Base-by-base conservation (phyloP, 1,140 invertebrate genomes). In the Philopotamus ludificatus region DNA sequence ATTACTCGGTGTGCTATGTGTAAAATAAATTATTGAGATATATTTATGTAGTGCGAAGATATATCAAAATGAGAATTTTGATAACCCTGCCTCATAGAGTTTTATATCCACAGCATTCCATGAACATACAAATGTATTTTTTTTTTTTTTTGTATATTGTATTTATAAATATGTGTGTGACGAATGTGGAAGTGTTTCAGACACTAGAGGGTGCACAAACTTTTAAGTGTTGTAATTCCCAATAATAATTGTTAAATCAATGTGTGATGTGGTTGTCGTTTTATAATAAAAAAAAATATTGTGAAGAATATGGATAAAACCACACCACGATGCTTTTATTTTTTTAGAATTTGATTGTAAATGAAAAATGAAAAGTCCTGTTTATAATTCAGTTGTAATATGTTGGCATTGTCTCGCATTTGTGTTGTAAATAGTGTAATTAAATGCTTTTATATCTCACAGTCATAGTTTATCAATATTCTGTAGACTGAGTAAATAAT, bases 381-480 rank as follows among this genome's bases (percentile, higher is more conserved):
- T 62, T 66, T 66, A 62, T 66, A 51, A 53, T 54, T 54, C 16
- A 54, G 21, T 58, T 47, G 28, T 64, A 68, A 50, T 63, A 55
- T 68, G 50, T 64, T 68, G 64, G 59, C 64, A 65, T 62, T 69
- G 61, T 70, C 64, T 66, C 61, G 68, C 68, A 70, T 70, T 70
- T 70, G 68, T 70, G 68, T 70, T 70, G 68, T 70, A 70, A 63
- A 70, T 70, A 70, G 34, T 70, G 68, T 70, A 70, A 70, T 70
- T 66, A 70, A 70, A 60, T 20, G 67, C 67, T 70, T n/a, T n/a
- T 70, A 50, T 57, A 66, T 66, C 62, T 66, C 67, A 60, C 67
- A 70, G 64, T 70, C 68, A 66, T 70, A 70, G 68, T 70, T 66
- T 66, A 66, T 70, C 61, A 61, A 64, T 69, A 66, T 66, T 66